phyloP scores from a whole-genome alignment of 2,797 vertebrate species.

The Phyllotis vaccarum region DNA sequence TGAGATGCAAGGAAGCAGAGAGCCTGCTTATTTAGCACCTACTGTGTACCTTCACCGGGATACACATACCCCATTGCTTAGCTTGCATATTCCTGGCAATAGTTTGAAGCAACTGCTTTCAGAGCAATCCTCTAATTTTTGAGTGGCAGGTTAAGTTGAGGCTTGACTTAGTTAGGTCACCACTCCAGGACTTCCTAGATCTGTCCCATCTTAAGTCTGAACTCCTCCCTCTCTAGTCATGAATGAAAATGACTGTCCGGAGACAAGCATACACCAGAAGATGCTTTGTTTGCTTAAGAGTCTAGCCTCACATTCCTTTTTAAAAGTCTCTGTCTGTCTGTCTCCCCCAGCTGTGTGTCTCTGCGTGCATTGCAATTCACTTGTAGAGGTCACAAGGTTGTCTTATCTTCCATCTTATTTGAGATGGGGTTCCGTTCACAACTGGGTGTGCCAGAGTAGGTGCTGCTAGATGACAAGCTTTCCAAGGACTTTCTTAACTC shows the following conservation, averaged over 20 bases:
- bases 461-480: neutral
- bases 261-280: neutral
- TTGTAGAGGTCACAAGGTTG: neutral
- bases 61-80: neutral
- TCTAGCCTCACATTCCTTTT: neutral
- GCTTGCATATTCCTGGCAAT: neutral
- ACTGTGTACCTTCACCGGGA: neutral
- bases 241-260: neutral
- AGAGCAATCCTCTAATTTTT: conserved; percentile 26
- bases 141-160: neutral
- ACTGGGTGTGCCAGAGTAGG: neutral
- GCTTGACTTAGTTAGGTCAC: neutral
- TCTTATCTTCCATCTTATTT: neutral
- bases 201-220: neutral
- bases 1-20: neutral
- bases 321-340: neutral
- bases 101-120: conserved; percentile 20
- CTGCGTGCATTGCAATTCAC: too few relatives aligned
- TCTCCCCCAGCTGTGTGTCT: neutral
- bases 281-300: neutral
- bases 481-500: neutral
- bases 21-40: neutral
- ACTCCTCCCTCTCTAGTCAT: neutral
- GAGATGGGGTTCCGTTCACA: neutral
- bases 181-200: neutral